phyloP scores from a whole-genome alignment of 2,113 vertebrate species.

The Coryphaenoides rupestris region DNA sequence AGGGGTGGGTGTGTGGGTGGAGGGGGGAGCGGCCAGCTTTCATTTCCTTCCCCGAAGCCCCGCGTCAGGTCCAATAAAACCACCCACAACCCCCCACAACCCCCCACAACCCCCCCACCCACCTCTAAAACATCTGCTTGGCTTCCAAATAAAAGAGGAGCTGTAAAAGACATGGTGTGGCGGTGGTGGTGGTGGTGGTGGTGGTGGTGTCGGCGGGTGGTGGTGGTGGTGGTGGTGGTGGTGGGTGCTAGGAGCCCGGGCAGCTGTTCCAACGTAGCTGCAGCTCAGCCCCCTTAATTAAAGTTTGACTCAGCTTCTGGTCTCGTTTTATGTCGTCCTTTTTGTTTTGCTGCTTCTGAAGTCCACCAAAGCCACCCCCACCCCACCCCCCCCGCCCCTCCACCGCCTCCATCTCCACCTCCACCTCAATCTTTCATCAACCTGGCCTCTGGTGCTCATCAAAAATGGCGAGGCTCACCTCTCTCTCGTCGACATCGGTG shows the following conservation, averaged over 20 bases:
- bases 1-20: no score
- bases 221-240: no score
- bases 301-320: constrained; percentile 50
- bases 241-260: constrained; percentile 36
- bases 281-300: constrained; percentile 53
- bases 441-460: constrained; percentile 7
- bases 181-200: constrained; percentile 39
- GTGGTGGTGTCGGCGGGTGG: no score
- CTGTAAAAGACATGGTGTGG: constrained; percentile 36
- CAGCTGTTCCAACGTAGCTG: constrained; percentile 52
- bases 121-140: constrained; percentile 61
- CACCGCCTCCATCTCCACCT: background rate
- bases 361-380: no score
- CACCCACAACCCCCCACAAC: no score
- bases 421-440: constrained; percentile 5
- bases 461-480: constrained; percentile 17
- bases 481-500: constrained; percentile 42
- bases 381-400: no score
- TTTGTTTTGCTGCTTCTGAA: constrained; percentile 15
- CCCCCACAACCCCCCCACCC: constrained; percentile 44
- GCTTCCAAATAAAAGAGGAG: constrained; percentile 41
- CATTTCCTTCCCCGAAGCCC: constrained; percentile 40
- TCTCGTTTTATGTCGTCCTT: constrained; percentile 36
- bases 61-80: constrained; percentile 41
- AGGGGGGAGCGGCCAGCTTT: constrained; percentile 32